These are phyloP conservation scores for Aromia moschata DNA, from an alignment of 2,888 invertebrate genomes.

Conservation along the genomic window DNA sequence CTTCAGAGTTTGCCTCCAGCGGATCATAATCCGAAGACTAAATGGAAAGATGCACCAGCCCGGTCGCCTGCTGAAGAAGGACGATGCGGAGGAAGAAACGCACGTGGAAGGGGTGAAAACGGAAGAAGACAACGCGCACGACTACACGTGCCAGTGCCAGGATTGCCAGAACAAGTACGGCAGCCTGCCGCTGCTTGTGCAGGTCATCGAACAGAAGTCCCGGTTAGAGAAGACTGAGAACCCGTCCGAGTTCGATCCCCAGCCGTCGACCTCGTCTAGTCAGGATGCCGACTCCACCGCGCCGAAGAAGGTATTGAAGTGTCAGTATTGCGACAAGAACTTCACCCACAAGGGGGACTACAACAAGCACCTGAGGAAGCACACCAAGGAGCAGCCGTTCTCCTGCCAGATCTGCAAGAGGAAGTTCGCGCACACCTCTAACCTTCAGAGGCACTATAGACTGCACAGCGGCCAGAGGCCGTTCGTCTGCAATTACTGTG, in stretches of 20 bases:
- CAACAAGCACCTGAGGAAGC: conserved; percentile 59
- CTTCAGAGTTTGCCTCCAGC: conserved; percentile 26
- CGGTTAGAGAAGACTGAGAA: conserved; percentile 31
- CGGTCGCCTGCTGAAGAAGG: conserved; percentile 1
- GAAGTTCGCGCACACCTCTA: conserved; percentile 67
- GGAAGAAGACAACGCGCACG: conserved; percentile 30
- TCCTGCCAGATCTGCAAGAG: conserved; percentile 53
- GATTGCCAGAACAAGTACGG: conserved; percentile 47
- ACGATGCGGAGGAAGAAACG: conserved; percentile 16
- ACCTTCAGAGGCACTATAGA: conserved; percentile 78
- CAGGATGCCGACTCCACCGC: conserved; percentile 25
- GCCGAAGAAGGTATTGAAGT: conserved; percentile 46
- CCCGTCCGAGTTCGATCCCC: conserved; percentile 19
- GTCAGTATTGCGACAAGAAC: conserved; percentile 55
- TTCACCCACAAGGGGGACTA: conserved; percentile 59
- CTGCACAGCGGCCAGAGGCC: conserved; percentile 81
- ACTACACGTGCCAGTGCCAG: conserved; percentile 43
- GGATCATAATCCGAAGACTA: conserved; percentile 17
- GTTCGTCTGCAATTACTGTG: conserved; percentile 63
- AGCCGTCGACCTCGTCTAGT: conserved; percentile 48
- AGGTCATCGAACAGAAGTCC: conserved; percentile 47
- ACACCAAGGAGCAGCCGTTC: conserved; percentile 60
- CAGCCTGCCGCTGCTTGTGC: conserved; percentile 45
- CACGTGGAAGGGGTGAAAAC: conserved; percentile 18
- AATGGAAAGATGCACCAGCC: conserved; percentile 30